Percentiles rank a stretch among this genome's conserved stretches.
Evolutionary conservation across 1,140 invertebrate genomes (phyloP).

Genomic region (Augochlora pura): DNA sequence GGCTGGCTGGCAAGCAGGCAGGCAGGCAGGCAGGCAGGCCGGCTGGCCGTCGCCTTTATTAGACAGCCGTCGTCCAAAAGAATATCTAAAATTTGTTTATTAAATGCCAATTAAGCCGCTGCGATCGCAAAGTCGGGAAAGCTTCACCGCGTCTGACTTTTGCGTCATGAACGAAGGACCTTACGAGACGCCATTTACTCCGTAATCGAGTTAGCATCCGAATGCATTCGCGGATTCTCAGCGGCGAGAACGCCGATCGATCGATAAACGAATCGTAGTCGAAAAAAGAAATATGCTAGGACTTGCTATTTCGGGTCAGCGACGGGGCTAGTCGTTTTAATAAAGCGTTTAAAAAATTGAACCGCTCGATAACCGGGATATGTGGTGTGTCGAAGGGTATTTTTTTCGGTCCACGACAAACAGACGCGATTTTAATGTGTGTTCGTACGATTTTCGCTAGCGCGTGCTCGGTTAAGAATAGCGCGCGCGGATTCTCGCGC

Average conservation of each 20-base stretch:
- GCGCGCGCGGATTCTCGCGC: not conserved
- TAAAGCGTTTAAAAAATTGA: not conserved
- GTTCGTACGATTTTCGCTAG: constrained; percentile 2
- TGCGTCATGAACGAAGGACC: not conserved
- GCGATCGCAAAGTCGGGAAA: too few relatives aligned
- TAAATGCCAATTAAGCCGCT: too few relatives aligned
- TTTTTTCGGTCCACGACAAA: not conserved
- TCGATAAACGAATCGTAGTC: not conserved
- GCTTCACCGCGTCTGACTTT: too few relatives aligned
- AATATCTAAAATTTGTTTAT: too few relatives aligned
- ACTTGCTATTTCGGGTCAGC: too few relatives aligned
- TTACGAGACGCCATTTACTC: not conserved
- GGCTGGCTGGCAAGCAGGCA: too few relatives aligned
- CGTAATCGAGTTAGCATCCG: not conserved
- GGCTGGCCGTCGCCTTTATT: too few relatives aligned
- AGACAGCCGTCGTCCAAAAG: too few relatives aligned
- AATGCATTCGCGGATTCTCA: not conserved
- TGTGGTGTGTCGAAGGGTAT: too few relatives aligned
- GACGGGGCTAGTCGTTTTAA: not conserved
- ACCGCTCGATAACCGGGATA: not conserved
- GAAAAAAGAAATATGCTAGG: not conserved
- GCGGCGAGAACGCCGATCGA: constrained; percentile 7
- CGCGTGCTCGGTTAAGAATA: not conserved
- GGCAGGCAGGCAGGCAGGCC: too few relatives aligned
- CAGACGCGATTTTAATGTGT: not conserved